Evolutionary conservation across 2,888 invertebrate genomes (phyloP), one percentile per base, ranked within the genome.

Genomic region (Diaperis boleti): DNA sequence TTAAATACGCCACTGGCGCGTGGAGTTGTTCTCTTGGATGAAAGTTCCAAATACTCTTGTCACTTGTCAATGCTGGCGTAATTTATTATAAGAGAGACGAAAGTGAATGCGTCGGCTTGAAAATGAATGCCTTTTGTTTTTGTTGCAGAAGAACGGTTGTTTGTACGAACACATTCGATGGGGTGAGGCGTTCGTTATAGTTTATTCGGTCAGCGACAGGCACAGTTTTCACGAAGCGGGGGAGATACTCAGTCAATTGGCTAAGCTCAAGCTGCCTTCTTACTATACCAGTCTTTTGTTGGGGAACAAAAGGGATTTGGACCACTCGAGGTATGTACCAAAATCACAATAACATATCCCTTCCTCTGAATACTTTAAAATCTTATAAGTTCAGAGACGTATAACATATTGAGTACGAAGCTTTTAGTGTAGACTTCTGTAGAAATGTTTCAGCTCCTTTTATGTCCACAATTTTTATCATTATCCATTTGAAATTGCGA

Each of bases 141-240:
- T 76, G 67, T 85, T 82, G 71, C 79, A 90, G 90, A 88, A 88
- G 82, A 88, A 88, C 71, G 90, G 90, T 50, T 90, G 91, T 74
- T 81, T 91, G 52, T 88, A 89, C 70, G 91, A 91, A 74, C 91
- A 92, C 79, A 85, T 91, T 65, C 85, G 91, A 73, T 92, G 92
- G 92, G 92, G 92, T 18, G 92, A 92, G 75, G 92, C 92, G 0
- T 92, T 92, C 78, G 90, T 92, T 20, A 86, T 92, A 67, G 92
- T 93, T 45, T 92, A 92, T 82, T 91, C 91, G 39, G 91, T 93
- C 39, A 90, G 90, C 76, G 91, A 91, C 76, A 85, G 89, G 66
- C 86, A 87, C 56, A 91, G 91, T 71, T 93, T 92, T 80, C 83
- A 88, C 72, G 90, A 90, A 70, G 92, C 92, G 1, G 86, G 88